Percentiles rank a stretch among this genome's conserved stretches.
Conservation (phyloP, 2,888 invertebrate species). For the Chrysodeixis includens region DNA sequence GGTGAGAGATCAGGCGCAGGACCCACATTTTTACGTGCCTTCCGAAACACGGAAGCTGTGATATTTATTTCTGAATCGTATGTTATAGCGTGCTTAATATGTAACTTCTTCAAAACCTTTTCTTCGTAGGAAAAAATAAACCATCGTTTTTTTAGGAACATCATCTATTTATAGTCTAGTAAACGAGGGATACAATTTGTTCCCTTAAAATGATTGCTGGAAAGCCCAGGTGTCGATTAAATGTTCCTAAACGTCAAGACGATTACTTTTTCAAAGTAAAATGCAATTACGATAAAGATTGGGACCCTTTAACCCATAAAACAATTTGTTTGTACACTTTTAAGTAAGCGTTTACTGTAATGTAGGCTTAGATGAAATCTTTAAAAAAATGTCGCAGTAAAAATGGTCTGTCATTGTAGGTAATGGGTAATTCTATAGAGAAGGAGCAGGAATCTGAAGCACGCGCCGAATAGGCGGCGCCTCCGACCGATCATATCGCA, state of each 20-base stretch:
- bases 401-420: slow-evolving; percentile 84
- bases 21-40: no score
- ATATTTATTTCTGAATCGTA: no score
- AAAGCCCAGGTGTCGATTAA: slow-evolving; percentile 56
- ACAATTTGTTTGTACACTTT: slow-evolving; percentile 79
- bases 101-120: slow-evolving; percentile 9
- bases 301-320: slow-evolving; percentile 69
- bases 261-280: slow-evolving; percentile 48
- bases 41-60: no score
- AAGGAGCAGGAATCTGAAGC: slow-evolving; percentile 82
- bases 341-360: slow-evolving; percentile 82
- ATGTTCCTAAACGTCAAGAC: slow-evolving; percentile 53
- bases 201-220: slow-evolving; percentile 42
- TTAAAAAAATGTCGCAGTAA: slow-evolving; percentile 74
- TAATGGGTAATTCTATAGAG: slow-evolving; percentile 84
- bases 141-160: slow-evolving; percentile 31
- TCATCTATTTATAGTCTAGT: slow-evolving; percentile 50
- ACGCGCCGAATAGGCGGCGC: slow-evolving; percentile 83
- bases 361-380: slow-evolving; percentile 79
- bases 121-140: slow-evolving; percentile 14
- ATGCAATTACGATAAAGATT: slow-evolving; percentile 67
- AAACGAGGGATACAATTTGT: slow-evolving; percentile 42
- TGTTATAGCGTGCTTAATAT: no score
- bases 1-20: no score
- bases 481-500: slow-evolving; percentile 81